Percentiles rank a stretch among this genome's conserved stretches.
These are phyloP conservation scores for Amblyraja radiata DNA, from an alignment of 2,797 vertebrate genomes.

Conservation along the genomic window DNA sequence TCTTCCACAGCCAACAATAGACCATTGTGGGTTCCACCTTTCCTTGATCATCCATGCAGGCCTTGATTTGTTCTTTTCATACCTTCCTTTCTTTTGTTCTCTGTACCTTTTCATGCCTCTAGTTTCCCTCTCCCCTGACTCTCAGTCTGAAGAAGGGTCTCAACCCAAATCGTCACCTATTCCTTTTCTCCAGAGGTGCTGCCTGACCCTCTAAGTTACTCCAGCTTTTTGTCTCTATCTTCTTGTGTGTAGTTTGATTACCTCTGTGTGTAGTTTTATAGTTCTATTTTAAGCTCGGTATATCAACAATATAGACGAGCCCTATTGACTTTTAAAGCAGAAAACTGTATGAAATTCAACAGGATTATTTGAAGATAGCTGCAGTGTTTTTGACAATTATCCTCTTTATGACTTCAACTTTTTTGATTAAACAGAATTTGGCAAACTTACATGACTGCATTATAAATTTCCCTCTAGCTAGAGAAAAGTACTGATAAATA, in stretches of 20 bases:
- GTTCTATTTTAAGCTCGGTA: neutral
- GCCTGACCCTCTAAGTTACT: too few species aligned
- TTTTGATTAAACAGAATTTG: neutral
- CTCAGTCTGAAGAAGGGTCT: too few species aligned
- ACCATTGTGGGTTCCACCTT: too few species aligned
- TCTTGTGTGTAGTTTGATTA: neutral
- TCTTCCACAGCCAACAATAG: too few species aligned
- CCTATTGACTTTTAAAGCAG: neutral
- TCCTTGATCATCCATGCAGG: too few species aligned
- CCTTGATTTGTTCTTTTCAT: too few species aligned
- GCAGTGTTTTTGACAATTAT: conserved; percentile 8
- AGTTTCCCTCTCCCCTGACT: too few species aligned
- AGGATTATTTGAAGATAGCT: conserved; percentile 1
- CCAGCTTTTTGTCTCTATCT: too few species aligned
- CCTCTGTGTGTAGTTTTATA: neutral
- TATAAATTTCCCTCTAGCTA: neutral
- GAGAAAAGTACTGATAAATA: neutral
- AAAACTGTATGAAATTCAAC: neutral
- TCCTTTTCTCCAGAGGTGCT: too few species aligned
- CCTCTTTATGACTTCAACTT: neutral
- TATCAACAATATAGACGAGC: neutral
- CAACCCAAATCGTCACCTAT: too few species aligned
- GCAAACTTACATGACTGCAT: neutral
- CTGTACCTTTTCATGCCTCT: too few species aligned
- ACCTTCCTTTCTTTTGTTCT: too few species aligned